Base-by-base conservation (phyloP, 53 echinoderm and acorn worm genomes). In the Echinarachnius parma region DNA sequence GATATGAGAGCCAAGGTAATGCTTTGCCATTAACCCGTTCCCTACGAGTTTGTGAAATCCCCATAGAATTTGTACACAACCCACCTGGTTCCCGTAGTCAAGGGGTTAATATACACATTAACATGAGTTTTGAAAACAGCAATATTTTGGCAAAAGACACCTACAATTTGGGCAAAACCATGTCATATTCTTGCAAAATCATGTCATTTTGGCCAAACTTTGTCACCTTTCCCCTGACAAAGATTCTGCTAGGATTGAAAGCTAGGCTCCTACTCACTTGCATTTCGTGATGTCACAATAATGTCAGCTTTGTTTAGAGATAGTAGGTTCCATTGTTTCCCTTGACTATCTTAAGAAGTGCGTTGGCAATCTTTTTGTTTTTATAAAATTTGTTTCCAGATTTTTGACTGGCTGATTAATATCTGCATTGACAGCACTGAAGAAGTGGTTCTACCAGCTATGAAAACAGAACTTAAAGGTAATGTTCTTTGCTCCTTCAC, bases 341-440 rank as follows among this genome's bases (percentile, higher is more conserved):
- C n/a, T n/a, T n/a, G n/a, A n/a, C n/a, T n/a, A n/a, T n/a, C n/a
- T n/a, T n/a, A n/a, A n/a, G n/a, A n/a, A n/a, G n/a, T n/a, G n/a
- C n/a, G n/a, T n/a, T n/a, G n/a, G n/a, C n/a, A 26, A 28, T 31
- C 30, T 9, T 2, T 2, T 34, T 60, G 20, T 32, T 7, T 60
- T 21, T 34, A 9, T 9, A 13, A 25, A 11, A 9, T 62, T 65
- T 46, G 31, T 27, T 26, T 24, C 5, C 5, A 65, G 65, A 65
- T 65, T 46, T 28, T 65, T 2, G 45, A 44, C 9, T 65, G 65
- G 65, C 28, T 65, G 46, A 65, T 65, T 46, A 65, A 65, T 46
- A 65, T 65, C 28, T 24, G 65, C 4, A 65, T 65, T 27, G 65
- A 65, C 65, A 47, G 65, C 26, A 65, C 9, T n/a, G 1, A 0